phyloP scores from a whole-genome alignment of 2,888 invertebrate species.

The Callimorpha dominula region DNA sequence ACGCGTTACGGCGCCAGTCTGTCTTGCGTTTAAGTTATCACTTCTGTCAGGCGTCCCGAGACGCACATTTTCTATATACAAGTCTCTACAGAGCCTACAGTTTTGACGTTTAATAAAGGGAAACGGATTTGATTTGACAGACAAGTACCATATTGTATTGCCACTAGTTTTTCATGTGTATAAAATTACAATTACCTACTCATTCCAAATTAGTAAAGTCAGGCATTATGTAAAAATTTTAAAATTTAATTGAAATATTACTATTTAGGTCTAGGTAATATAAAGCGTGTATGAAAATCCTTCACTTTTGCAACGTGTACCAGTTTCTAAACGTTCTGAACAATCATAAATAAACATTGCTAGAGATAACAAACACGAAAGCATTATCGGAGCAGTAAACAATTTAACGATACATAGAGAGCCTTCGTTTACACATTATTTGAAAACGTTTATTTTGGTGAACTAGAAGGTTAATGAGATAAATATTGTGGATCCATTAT shows the following conservation, averaged over 20 bases:
- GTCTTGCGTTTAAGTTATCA: too few relatives aligned
- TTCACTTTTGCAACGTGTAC: not conserved
- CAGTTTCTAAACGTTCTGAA: not conserved
- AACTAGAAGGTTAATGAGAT: not conserved
- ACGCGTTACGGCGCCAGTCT: too few relatives aligned
- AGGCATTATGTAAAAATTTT: not conserved
- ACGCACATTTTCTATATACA: too few relatives aligned
- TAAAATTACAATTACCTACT: too few relatives aligned
- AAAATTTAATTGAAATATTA: not conserved
- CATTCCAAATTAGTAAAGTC: too few relatives aligned
- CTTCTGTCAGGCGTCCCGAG: too few relatives aligned
- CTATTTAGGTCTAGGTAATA: not conserved
- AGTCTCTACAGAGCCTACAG: not conserved
- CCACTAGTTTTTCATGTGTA: not conserved
- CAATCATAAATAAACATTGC: constrained; percentile 2
- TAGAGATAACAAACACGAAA: constrained; percentile 3
- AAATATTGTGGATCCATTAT: too few relatives aligned
- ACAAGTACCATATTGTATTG: not conserved
- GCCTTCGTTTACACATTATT: constrained; percentile 5
- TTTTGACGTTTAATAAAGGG: not conserved
- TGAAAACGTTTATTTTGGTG: constrained; percentile 1
- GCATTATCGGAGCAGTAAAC: not conserved
- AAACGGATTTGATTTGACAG: not conserved
- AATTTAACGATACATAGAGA: constrained; percentile 1
- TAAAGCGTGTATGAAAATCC: not conserved